phyloP scores from a whole-genome alignment of 1,140 invertebrate species.

The Formica exsecta region DNA sequence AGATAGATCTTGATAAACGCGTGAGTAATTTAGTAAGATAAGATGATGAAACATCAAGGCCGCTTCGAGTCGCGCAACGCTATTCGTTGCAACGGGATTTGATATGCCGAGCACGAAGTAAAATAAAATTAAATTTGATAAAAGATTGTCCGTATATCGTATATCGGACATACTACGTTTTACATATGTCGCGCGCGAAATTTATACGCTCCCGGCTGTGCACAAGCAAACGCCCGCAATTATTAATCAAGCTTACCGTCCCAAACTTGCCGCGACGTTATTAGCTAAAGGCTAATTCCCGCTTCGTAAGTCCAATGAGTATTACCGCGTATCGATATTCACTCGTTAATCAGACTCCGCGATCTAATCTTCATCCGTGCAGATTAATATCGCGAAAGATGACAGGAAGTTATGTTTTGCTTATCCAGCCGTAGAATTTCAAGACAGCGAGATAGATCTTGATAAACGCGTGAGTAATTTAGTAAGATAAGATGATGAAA shows the following conservation, averaged over 20 bases:
- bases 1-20: neutral
- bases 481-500: neutral
- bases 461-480: constrained; percentile 10
- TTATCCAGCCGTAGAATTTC: constrained; percentile 20
- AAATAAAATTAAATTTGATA: constrained; percentile 53
- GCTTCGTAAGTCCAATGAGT: constrained; percentile 29
- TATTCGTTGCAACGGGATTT: constrained; percentile 16
- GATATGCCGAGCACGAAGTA: constrained; percentile 7
- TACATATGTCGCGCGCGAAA: constrained; percentile 12
- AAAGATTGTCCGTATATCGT: constrained; percentile 34
- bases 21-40: neutral
- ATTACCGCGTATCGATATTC: constrained; percentile 24
- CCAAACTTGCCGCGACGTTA: constrained; percentile 1
- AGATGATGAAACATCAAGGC: neutral
- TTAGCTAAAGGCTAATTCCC: neutral
- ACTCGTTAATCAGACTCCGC: constrained; percentile 23
- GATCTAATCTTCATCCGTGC: constrained; percentile 25
- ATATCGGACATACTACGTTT: neutral
- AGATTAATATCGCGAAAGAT: neutral
- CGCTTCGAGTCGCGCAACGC: neutral
- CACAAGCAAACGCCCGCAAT: constrained; percentile 20
- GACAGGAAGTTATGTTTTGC: neutral
- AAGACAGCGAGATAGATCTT: neutral
- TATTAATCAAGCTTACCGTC: constrained; percentile 51
- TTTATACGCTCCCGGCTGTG: constrained; percentile 23